A percentile compares a stretch with the other conserved stretches of the same genome.
phyloP scores from a whole-genome alignment of 2,888 invertebrate genomes.

The Spatulosminthurus flaviceps region DNA sequence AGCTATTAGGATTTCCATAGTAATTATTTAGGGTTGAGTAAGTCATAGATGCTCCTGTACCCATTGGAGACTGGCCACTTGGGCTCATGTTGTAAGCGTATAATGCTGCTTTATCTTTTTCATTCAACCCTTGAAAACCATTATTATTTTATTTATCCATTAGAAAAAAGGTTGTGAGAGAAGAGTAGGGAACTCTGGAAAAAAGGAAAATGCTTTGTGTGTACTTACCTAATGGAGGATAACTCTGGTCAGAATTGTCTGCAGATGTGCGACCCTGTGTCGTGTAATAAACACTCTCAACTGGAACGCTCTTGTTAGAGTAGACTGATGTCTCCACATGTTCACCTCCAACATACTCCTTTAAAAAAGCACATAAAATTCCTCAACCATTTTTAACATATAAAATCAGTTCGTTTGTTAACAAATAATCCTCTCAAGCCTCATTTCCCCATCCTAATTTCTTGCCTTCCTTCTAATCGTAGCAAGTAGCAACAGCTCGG shows the following conservation, averaged over 20 bases:
- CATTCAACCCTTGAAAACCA: slow-evolving; percentile 44
- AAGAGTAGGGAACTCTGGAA: slow-evolving; percentile 16
- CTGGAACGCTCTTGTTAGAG: slow-evolving; percentile 47
- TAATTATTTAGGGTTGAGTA: slow-evolving; percentile 46
- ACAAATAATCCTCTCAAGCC: not conserved
- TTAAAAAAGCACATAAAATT: slow-evolving; percentile 25
- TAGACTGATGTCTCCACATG: slow-evolving; percentile 55
- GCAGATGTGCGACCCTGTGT: slow-evolving; percentile 57
- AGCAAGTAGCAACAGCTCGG: too few relatives aligned
- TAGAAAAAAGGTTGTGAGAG: slow-evolving; percentile 36
- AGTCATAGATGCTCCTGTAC: slow-evolving; percentile 40
- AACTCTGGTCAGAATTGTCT: slow-evolving; percentile 57
- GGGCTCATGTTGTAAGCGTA: slow-evolving; percentile 48
- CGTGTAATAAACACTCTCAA: slow-evolving; percentile 49
- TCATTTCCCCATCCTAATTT: not conserved
- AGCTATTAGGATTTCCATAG: slow-evolving; percentile 38
- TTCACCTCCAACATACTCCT: slow-evolving; percentile 61
- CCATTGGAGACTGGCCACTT: slow-evolving; percentile 42
- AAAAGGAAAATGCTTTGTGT: slow-evolving; percentile 48
- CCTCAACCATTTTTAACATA: slow-evolving; percentile 26
- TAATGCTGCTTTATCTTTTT: slow-evolving; percentile 46
- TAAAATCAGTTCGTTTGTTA: slow-evolving; percentile 21
- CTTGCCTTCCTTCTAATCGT: not conserved
- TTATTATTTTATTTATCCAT: slow-evolving; percentile 51
- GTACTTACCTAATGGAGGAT: slow-evolving; percentile 61